These are phyloP conservation scores for Dinoponera quadriceps DNA, from an alignment of 1,140 invertebrate genomes.

Conservation along the genomic window DNA sequence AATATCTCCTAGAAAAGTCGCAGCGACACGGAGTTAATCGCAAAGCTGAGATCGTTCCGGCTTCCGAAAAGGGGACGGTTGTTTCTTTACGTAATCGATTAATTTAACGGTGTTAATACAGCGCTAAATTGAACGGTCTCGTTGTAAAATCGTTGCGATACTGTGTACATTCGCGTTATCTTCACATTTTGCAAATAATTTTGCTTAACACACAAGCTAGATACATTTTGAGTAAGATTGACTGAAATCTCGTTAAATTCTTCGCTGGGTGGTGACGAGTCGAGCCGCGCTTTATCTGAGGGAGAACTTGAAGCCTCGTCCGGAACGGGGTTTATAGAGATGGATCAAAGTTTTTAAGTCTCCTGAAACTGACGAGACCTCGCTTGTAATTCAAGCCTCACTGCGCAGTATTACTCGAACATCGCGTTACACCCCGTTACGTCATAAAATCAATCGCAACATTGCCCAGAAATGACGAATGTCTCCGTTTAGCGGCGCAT, in stretches of 20 bases:
- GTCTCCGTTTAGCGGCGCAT: constrained; percentile 16
- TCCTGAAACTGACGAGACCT: constrained; percentile 69
- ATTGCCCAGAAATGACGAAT: constrained; percentile 25
- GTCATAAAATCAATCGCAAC: constrained; percentile 40
- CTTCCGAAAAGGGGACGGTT: no score
- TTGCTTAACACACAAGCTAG: constrained; percentile 39
- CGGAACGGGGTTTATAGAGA: constrained; percentile 63
- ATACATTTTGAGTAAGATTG: constrained; percentile 52
- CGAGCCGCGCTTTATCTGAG: constrained; percentile 58
- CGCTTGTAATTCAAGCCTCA: constrained; percentile 73
- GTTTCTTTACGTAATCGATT: no score
- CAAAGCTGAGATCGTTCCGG: no score
- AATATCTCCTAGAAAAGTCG: no score
- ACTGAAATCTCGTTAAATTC: constrained; percentile 55
- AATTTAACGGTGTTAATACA: no score
- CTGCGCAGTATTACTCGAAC: constrained; percentile 53
- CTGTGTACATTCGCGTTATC: not conserved
- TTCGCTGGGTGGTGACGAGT: constrained; percentile 62
- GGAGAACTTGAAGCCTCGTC: constrained; percentile 59
- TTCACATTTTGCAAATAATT: constrained; percentile 47
- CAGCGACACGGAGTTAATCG: no score
- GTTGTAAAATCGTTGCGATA: not conserved
- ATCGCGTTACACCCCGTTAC: constrained; percentile 60
- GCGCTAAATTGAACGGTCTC: not conserved
- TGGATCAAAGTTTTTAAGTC: constrained; percentile 81